Percentiles rank a stretch among this genome's conserved stretches.
Evolutionary conservation across 2,797 vertebrate genomes (phyloP).

Genomic region (Catostomus latipinnis): DNA sequence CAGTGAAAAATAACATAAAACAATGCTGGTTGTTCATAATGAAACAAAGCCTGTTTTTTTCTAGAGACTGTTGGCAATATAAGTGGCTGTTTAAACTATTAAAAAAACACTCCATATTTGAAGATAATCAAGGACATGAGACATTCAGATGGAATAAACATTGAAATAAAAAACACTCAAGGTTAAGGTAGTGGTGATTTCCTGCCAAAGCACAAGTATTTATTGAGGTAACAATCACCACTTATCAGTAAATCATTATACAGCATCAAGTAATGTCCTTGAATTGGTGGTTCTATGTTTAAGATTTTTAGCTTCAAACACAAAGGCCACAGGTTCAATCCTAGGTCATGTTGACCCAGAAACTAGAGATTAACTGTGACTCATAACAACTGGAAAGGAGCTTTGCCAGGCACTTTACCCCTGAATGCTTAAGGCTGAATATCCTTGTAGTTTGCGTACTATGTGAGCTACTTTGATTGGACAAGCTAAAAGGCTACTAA

Average conservation of each 20-base stretch:
- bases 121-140: background rate
- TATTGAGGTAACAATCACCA: no score
- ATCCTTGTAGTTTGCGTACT: no score
- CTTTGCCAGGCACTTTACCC: no score
- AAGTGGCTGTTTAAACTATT: no score
- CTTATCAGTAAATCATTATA: background rate
- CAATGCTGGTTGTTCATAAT: no score
- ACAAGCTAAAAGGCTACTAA: slow-evolving; percentile 20
- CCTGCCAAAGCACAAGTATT: no score
- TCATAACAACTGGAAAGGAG: background rate
- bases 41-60: no score
- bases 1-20: no score
- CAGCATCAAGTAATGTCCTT: background rate
- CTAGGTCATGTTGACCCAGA: background rate
- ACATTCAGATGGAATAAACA: background rate
- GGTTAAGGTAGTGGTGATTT: no score
- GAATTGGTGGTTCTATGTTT: background rate
- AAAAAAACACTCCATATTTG: background rate
- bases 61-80: no score
- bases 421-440: background rate
- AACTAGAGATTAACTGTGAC: background rate
- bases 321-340: background rate
- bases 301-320: background rate
- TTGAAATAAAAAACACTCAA: background rate
- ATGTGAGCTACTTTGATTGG: background rate